A percentile compares a stretch with the other conserved stretches of the same genome.
Evolutionary conservation across 2,797 vertebrate species (phyloP).

Genomic region (Falco peregrinus): DNA sequence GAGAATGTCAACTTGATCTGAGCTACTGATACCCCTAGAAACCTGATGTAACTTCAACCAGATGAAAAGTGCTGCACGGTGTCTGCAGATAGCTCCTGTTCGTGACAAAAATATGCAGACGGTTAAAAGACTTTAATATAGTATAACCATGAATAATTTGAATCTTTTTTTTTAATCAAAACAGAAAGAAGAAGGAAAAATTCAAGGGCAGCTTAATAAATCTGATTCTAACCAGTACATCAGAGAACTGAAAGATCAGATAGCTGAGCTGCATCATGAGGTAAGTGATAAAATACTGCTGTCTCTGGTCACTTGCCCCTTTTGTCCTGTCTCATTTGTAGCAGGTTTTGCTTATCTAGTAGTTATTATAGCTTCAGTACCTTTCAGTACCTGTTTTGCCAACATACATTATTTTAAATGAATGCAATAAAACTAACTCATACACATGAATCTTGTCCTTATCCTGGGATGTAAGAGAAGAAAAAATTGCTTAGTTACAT

Average conservation of each 20-base stretch:
- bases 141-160: background rate
- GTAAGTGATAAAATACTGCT: conserved; percentile 78
- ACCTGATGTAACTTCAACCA: background rate
- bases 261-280: conserved; percentile 93
- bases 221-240: conserved; percentile 96
- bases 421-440: background rate
- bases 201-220: conserved; percentile 95
- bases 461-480: background rate
- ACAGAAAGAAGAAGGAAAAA: conserved; percentile 98
- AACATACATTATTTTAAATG: background rate
- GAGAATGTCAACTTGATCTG: background rate
- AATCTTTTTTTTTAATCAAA: conserved; percentile 37
- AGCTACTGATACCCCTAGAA: background rate
- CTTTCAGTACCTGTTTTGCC: conserved; percentile 13
- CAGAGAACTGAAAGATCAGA: conserved; percentile 94
- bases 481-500: background rate
- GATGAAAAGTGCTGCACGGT: background rate
- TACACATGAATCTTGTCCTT: background rate
- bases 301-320: conserved; percentile 44
- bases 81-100: background rate
- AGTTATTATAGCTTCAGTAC: background rate
- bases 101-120: background rate
- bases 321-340: conserved; percentile 32
- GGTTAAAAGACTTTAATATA: background rate
- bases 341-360: background rate